Conservation (phyloP, 2,113 vertebrate species). For the Pachyramphus minor region DNA sequence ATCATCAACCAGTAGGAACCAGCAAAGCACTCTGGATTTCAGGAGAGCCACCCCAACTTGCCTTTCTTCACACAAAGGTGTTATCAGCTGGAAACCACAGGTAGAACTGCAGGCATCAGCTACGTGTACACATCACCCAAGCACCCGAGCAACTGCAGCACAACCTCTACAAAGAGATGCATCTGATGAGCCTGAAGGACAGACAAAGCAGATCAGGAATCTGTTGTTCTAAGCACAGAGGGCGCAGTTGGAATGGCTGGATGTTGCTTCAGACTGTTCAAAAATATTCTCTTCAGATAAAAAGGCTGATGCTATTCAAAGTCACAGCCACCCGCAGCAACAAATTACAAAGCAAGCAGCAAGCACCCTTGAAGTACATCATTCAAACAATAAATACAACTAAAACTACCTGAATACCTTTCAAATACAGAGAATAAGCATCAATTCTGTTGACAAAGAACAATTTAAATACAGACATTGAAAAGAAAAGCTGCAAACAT, state of each 20-base stretch:
- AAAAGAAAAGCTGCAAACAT: not conserved
- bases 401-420: not conserved
- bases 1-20: constrained; percentile 35
- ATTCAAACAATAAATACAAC: constrained; percentile 31
- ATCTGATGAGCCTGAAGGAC: not conserved
- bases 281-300: constrained; percentile 1
- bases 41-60: not conserved
- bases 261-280: not conserved
- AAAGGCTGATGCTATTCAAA: constrained; percentile 5
- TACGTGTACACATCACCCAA: not conserved
- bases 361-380: not conserved
- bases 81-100: too few species aligned
- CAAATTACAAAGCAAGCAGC: constrained; percentile 23
- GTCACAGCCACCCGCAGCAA: not conserved
- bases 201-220: not conserved
- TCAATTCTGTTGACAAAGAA: not conserved
- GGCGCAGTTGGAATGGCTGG: not conserved
- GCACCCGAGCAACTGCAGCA: not conserved
- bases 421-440: constrained; percentile 6
- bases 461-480: not conserved
- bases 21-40: constrained; percentile 33
- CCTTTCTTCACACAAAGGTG: too few species aligned
- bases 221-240: not conserved
- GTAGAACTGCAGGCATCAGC: not conserved
- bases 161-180: not conserved